Percentiles rank a stretch among this genome's conserved stretches.
Conservation (phyloP, 2,888 invertebrate species). For the Agrenia bidenticulata region DNA sequence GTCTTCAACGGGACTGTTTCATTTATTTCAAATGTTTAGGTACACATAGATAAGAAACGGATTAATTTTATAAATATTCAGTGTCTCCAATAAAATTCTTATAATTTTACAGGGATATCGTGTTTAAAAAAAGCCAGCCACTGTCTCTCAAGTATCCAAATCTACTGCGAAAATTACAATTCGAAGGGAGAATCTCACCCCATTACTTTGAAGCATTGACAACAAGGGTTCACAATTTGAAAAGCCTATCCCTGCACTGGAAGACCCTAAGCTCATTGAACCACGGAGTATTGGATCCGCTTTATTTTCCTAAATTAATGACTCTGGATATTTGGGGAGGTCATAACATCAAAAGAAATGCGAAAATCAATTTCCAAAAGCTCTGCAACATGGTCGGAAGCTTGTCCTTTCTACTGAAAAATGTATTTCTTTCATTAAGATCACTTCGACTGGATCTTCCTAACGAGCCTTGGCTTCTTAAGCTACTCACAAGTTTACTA, state of each 20-base stretch:
- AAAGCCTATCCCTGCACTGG: not conserved
- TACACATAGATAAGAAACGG: no score
- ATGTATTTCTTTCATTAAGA: conserved; percentile 1
- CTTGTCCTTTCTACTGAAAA: not conserved
- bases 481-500: not conserved
- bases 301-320: not conserved
- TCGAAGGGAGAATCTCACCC: not conserved
- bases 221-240: not conserved
- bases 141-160: not conserved
- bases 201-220: not conserved
- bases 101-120: no score
- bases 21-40: no score
- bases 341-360: not conserved
- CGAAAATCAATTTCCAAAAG: not conserved
- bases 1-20: no score
- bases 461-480: not conserved
- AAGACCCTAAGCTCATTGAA: not conserved
- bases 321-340: not conserved
- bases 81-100: no score
- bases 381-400: not conserved
- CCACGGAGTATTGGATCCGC: not conserved
- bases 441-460: not conserved
- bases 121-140: no score
- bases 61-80: no score
- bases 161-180: not conserved